Percentiles rank a stretch among this genome's conserved stretches.
Conservation (phyloP, 2,113 vertebrate species). For the Scortum barcoo region DNA sequence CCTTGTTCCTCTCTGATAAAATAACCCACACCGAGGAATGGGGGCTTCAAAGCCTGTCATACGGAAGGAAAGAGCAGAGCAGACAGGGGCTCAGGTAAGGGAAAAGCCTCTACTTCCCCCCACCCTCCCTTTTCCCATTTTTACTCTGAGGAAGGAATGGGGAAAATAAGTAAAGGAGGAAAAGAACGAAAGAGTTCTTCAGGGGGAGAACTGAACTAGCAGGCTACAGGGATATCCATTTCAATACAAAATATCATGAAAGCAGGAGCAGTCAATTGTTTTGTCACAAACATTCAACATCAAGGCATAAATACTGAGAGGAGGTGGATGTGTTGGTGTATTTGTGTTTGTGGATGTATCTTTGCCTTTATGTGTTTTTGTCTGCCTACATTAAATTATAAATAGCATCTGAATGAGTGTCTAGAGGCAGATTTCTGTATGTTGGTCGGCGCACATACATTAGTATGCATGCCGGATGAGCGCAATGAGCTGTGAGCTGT, state of each 20-base stretch:
- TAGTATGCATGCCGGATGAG: conserved; percentile 74
- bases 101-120: no score
- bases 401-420: conserved; percentile 75
- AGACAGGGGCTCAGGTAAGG: conserved; percentile 58
- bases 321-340: conserved; percentile 51
- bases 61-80: conserved; percentile 42
- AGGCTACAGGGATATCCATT: conserved; percentile 71
- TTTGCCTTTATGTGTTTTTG: conserved; percentile 51
- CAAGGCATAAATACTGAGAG: conserved; percentile 59
- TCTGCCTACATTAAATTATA: conserved; percentile 76
- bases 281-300: conserved; percentile 77
- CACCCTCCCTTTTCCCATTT: conserved; percentile 39
- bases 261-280: conserved; percentile 74
- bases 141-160: conserved; percentile 33
- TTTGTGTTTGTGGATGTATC: conserved; percentile 58
- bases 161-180: conserved; percentile 47
- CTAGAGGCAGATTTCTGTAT: conserved; percentile 74
- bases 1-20: conserved; percentile 74
- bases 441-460: conserved; percentile 62
- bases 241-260: conserved; percentile 74
- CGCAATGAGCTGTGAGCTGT: conserved; percentile 75
- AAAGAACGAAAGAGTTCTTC: conserved; percentile 56
- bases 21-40: conserved; percentile 61
- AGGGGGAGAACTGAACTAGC: conserved; percentile 56
- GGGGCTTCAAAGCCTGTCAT: conserved; percentile 69